Conservation (phyloP, 2,888 invertebrate genomes). For the Ceratothoa steindachneri region DNA sequence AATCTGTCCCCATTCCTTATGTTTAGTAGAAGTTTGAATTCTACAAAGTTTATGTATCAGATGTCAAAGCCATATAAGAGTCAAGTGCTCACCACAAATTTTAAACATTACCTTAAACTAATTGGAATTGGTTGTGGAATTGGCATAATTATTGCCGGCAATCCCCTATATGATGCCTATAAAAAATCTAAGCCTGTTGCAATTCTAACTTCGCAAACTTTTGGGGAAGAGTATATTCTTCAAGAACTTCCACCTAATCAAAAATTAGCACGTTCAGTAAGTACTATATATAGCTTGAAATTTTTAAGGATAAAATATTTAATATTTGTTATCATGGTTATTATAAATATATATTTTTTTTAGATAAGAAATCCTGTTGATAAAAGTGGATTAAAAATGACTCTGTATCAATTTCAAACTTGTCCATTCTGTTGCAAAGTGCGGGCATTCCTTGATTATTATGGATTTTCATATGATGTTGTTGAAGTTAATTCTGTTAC, state of each 20-base stretch:
- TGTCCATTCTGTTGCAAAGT: constrained; percentile 95
- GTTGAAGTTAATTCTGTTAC: constrained; percentile 96
- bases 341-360: constrained; percentile 7
- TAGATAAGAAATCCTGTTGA: constrained; percentile 36
- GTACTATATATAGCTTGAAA: neutral
- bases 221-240: neutral
- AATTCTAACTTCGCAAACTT: neutral
- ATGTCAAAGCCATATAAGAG: neutral
- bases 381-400: constrained; percentile 62
- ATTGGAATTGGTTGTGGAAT: neutral
- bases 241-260: neutral
- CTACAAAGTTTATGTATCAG: neutral
- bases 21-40: neutral
- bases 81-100: neutral
- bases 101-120: neutral
- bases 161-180: neutral
- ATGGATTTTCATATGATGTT: constrained; percentile 88
- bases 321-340: neutral
- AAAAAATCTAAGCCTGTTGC: neutral
- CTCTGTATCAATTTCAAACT: constrained; percentile 92
- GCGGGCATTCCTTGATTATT: constrained; percentile 81
- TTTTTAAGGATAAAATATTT: neutral
- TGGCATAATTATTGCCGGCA: neutral
- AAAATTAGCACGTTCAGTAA: constrained; percentile 5
- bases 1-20: neutral